Conservation (phyloP, 2,113 vertebrate genomes). For the Siphamia tubifer region DNA sequence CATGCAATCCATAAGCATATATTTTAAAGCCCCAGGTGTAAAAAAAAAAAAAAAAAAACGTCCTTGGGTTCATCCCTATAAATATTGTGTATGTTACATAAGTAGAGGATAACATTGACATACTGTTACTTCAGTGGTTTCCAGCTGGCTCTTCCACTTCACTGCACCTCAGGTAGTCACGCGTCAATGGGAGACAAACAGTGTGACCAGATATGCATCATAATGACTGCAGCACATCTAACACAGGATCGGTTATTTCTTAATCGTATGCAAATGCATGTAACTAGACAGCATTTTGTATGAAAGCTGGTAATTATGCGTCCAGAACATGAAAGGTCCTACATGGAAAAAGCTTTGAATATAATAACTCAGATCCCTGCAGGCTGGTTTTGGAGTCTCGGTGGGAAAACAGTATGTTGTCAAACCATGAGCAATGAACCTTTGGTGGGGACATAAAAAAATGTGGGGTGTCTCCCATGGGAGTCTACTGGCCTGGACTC, state of each 20-base stretch:
- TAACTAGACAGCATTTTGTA: too few relatives aligned
- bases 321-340: too few relatives aligned
- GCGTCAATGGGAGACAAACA: not conserved
- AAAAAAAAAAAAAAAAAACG: too few relatives aligned
- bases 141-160: conserved; percentile 32
- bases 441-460: conserved; percentile 30
- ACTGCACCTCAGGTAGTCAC: conserved; percentile 31
- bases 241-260: not conserved
- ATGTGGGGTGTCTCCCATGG: conserved; percentile 34
- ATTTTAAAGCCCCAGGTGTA: not conserved
- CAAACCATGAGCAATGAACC: not conserved
- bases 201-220: conserved; percentile 11
- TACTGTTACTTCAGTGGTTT: not conserved
- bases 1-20: not conserved
- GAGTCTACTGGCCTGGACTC: conserved; percentile 1
- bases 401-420: not conserved
- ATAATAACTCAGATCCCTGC: too few relatives aligned
- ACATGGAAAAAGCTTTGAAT: too few relatives aligned
- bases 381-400: not conserved
- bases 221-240: not conserved
- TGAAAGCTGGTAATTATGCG: too few relatives aligned
- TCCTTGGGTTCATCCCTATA: not conserved
- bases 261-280: too few relatives aligned
- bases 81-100: conserved; percentile 23
- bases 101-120: not conserved